Base-by-base conservation (phyloP, 2,888 invertebrate species). In the Eugnorisma glareosa region DNA sequence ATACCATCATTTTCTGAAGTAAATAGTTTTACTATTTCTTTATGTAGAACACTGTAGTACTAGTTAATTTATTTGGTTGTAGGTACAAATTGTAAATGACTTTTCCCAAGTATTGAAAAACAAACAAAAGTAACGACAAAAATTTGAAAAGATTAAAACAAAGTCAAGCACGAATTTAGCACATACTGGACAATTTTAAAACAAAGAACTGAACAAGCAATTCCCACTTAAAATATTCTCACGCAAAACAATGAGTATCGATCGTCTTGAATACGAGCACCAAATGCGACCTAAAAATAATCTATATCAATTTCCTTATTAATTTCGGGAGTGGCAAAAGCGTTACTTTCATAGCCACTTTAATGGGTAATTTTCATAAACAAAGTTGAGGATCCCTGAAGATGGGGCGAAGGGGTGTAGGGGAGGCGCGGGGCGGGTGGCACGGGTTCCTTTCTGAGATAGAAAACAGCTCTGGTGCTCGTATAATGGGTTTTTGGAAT, bases 401-500 rank as follows among this genome's bases (percentile, higher is more conserved):
- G 93, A 91, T 88, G 90, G 90, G 91, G 89, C 89, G 89, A 87
- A 91, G 89, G 90, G 89, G 90, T 91, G 89, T 87, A 82, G 86
- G 90, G 91, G 90, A 87, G 88, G 89, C 85, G 89, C 78, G 86
- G 83, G 78, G 73, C 67, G 89, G 82, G 89, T 81, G 84, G 88
- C 77, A 92, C 93, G 94, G 93, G 93, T 96, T 97, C 96, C 93
- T 94, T 93, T 95, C 95, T 96, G 94, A 97, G 94, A 94, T 95
- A 96, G 95, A 97, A 97, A 97, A 97, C 97, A 97, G 97, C 97
- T 96, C 97, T 95, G 94, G 97, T 95, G 97, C 97, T 97, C 97
- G 97, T 97, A 97, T 97, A 97, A 97, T 97, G 97, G 97, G 97
- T 97, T 97, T 97, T 97, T 97, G 97, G 97, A 97, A 97, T 97